Conservation (phyloP, 2,797 vertebrate species). For the Phylloscopus collybita region DNA sequence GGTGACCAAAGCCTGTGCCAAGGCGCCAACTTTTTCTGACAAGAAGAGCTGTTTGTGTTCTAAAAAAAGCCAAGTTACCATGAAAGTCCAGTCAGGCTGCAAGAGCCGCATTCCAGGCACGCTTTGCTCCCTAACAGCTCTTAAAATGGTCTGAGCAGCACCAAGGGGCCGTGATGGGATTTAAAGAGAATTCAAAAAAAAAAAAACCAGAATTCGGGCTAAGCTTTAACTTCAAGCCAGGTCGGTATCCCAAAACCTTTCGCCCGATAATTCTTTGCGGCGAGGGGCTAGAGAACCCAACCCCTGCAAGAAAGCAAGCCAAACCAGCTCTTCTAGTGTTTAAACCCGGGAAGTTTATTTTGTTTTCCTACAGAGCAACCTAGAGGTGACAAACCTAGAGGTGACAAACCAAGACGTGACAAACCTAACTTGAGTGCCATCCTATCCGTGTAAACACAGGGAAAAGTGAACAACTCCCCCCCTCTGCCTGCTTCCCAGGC, state of each 20-base stretch:
- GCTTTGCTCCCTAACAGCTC: neutral
- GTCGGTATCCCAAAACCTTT: accelerated
- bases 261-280: accelerated
- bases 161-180: accelerated
- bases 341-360: constrained; percentile 38
- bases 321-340: neutral
- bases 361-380: neutral
- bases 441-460: neutral
- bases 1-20: neutral
- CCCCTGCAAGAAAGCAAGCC: neutral
- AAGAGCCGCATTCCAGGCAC: neutral
- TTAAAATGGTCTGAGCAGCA: neutral
- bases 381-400: neutral
- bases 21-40: neutral
- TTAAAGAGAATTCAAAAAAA: neutral
- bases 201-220: neutral
- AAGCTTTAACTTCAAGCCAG: neutral
- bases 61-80: constrained; percentile 50
- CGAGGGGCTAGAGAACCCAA: accelerated
- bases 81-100: constrained; percentile 28
- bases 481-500: accelerated
- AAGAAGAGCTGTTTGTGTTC: constrained; percentile 9
- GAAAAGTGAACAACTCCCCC: neutral
- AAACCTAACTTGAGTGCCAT: neutral
- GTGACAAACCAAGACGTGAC: neutral